These are phyloP conservation scores for Bradypus variegatus DNA, from an alignment of 2,797 vertebrate species.

Conservation along the genomic window DNA sequence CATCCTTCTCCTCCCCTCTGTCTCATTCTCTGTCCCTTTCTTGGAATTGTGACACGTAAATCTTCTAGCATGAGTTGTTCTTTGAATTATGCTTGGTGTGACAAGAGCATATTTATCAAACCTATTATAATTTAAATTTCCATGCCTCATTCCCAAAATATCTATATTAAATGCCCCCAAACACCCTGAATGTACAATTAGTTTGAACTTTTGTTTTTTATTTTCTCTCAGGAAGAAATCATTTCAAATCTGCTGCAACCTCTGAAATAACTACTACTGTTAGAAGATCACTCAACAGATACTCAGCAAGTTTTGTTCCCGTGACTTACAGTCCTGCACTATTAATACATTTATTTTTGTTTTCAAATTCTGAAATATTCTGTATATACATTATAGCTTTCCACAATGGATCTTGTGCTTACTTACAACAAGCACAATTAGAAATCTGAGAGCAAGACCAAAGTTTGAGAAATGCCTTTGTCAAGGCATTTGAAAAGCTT, in stretches of 20 bases:
- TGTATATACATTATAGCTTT: neutral
- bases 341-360: neutral
- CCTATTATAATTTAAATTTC: neutral
- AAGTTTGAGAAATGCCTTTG: neutral
- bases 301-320: neutral
- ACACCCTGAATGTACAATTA: neutral
- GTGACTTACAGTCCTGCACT: neutral
- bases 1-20: neutral
- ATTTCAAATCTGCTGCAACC: neutral
- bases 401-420: neutral
- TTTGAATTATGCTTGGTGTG: neutral
- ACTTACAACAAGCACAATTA: neutral
- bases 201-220: neutral
- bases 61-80: neutral
- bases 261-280: neutral
- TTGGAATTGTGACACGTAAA: neutral
- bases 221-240: neutral
- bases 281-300: neutral
- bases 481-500: neutral
- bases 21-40: neutral
- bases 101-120: neutral
- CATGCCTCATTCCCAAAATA: neutral
- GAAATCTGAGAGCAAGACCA: neutral
- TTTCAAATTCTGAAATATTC: neutral
- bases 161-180: neutral